Evolutionary conservation across 53 echinoderm and acorn worm species (phyloP).

Genomic region (Crossaster papposus): DNA sequence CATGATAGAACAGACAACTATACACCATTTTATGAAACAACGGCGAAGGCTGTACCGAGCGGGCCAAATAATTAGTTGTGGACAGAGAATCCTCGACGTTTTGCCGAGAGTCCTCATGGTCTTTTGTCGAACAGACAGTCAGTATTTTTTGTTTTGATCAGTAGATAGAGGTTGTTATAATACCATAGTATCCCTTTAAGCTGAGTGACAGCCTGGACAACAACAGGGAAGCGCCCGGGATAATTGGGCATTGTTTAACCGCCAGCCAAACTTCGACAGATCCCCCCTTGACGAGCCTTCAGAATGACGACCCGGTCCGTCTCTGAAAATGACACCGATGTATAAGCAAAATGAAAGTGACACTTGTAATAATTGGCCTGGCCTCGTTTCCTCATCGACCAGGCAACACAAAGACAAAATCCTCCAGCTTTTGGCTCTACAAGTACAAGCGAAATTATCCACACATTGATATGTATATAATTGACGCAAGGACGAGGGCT

Average conservation of each 20-base stretch:
- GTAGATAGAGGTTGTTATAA: neutral
- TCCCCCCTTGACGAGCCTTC: neutral
- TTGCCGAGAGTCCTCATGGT: neutral
- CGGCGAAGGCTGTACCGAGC: neutral
- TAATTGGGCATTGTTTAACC: conserved; percentile 58
- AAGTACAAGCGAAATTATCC: conserved; percentile 55
- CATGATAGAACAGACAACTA: neutral
- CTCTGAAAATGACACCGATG: conserved; percentile 51
- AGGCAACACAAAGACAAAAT: conserved; percentile 30
- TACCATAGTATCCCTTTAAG: neutral
- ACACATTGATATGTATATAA: conserved; percentile 66
- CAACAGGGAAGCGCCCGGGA: neutral
- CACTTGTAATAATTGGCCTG: conserved; percentile 41
- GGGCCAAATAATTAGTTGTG: neutral
- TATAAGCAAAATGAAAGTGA: conserved; percentile 51
- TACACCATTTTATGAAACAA: neutral
- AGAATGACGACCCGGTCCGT: conserved; percentile 40
- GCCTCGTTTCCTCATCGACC: conserved; percentile 37
- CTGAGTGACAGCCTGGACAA: conserved; percentile 49
- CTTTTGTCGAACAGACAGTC: conserved; percentile 31
- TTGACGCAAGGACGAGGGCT: conserved; percentile 37
- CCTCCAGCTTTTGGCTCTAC: conserved; percentile 29
- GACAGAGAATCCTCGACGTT: neutral
- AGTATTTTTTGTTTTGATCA: neutral
- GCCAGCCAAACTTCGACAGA: conserved; percentile 40